phyloP scores from a whole-genome alignment of 2,113 vertebrate species.

The Thomomys bottae region DNA sequence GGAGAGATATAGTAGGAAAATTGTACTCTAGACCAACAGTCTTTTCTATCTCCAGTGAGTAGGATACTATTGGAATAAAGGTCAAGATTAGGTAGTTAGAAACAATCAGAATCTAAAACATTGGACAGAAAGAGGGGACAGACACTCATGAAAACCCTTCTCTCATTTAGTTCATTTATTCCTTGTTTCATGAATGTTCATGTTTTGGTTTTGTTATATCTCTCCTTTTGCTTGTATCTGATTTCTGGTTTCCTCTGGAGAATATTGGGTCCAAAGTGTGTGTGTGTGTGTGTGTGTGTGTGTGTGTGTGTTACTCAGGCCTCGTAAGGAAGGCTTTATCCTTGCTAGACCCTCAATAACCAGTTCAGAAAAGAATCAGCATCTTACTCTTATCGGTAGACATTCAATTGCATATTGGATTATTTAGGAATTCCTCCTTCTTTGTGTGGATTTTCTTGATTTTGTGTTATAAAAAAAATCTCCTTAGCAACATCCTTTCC shows the following conservation, averaged over 20 bases:
- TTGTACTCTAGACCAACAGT: neutral
- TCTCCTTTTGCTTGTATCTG: neutral
- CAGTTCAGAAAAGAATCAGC: neutral
- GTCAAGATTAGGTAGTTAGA: neutral
- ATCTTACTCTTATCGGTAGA: neutral
- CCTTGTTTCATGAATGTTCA: neutral
- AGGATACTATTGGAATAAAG: neutral
- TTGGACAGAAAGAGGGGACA: neutral
- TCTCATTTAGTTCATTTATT: neutral
- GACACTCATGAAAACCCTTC: neutral
- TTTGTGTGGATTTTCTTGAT: constrained; percentile 1
- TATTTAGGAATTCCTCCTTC: constrained; percentile 25
- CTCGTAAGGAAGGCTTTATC: neutral
- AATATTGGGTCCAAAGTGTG: neutral
- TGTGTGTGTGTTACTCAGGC: neutral
- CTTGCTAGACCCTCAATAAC: neutral
- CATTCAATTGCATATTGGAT: neutral
- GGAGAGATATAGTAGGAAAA: neutral
- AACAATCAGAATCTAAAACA: neutral
- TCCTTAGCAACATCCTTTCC: constrained; percentile 57
- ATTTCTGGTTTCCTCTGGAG: constrained; percentile 4
- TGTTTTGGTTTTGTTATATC: neutral
- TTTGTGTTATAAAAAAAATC: constrained; percentile 55
- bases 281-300: too few species aligned
- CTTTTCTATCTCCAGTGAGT: neutral